A percentile compares a stretch with the other conserved stretches of the same genome.
phyloP scores from a whole-genome alignment of 1,140 invertebrate genomes.

The Lasaia peninsularis region DNA sequence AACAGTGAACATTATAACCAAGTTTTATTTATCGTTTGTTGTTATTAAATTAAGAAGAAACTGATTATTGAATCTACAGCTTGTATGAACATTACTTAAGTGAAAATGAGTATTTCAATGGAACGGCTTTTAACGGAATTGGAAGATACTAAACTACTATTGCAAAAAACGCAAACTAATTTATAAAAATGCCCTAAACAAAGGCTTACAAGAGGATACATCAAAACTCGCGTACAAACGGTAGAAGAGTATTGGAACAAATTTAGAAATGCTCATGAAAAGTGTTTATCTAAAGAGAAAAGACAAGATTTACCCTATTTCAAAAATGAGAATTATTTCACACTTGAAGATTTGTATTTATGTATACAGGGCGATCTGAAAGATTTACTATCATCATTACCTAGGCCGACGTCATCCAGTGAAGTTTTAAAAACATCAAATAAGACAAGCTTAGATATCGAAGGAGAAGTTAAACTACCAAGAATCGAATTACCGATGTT shows the following conservation, averaged over 20 bases:
- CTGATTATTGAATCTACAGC: too few species aligned
- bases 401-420: not conserved
- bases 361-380: constrained; percentile 19
- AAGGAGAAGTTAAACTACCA: not conserved
- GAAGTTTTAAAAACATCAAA: not conserved
- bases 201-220: too few species aligned
- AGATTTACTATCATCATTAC: constrained; percentile 12
- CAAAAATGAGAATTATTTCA: constrained; percentile 21
- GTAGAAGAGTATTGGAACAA: constrained; percentile 29
- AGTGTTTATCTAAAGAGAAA: constrained; percentile 13
- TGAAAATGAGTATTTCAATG: too few species aligned
- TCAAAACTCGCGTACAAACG: constrained; percentile 18
- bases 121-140: too few species aligned
- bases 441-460: not conserved
- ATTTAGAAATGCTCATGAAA: constrained; percentile 14
- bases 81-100: too few species aligned
- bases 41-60: too few species aligned
- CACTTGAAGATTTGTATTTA: constrained; percentile 23
- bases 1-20: too few species aligned
- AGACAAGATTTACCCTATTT: constrained; percentile 16
- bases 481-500: not conserved
- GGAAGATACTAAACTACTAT: too few species aligned
- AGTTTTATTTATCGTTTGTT: too few species aligned
- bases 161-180: constrained; percentile 29
- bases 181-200: constrained; percentile 32